Evolutionary conservation across 2,888 invertebrate species (phyloP), one percentile per base, ranked within the genome.

Genomic region (Sphaeridia pumilis): DNA sequence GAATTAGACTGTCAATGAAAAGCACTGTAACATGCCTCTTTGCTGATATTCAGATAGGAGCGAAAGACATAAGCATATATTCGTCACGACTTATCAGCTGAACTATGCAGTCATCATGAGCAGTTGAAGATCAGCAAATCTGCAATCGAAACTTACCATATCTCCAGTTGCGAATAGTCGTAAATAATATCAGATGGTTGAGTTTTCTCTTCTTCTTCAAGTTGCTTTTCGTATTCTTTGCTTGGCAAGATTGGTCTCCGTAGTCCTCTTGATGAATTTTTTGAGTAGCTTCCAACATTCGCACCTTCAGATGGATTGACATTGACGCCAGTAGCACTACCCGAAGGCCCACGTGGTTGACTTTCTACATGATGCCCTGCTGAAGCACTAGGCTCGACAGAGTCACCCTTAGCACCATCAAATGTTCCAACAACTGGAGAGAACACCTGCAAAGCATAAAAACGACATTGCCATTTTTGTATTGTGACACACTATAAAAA

Each of bases 121-220:
- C 17, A 7, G n/a, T n/a, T n/a, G n/a, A n/a, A n/a, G n/a, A n/a
- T n/a, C n/a, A n/a, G n/a, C n/a, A n/a, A n/a, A n/a, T n/a, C 7
- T 31, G 14, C 14, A 50, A 43, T 25, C 28, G 52, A 26, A 47
- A 74, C 79, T 76, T 69, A 86, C 90, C 89, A 90, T 41, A 83
- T 84, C 69, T 85, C 79, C 64, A 87, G 77, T 65, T 82, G 81
- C 63, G 86, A 78, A 74, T 89, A 90, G 73, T 93, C 90, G 72
- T 93, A 93, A 21, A 94, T 77, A 73, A 84, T 78, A 65, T 85
- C 82, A 60, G 85, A 76, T 52, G 82, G 79, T 65, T 81, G 80
- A 26, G 67, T 66, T 12, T 54, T 55, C 69, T 84, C 84, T 69
- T 90, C 88, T 65, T 87, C 87, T 25, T 83, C 78, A 50, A 84